These are phyloP conservation scores for Loriculus beryllinus DNA, from an alignment of 2,797 vertebrate species.

Conservation along the genomic window DNA sequence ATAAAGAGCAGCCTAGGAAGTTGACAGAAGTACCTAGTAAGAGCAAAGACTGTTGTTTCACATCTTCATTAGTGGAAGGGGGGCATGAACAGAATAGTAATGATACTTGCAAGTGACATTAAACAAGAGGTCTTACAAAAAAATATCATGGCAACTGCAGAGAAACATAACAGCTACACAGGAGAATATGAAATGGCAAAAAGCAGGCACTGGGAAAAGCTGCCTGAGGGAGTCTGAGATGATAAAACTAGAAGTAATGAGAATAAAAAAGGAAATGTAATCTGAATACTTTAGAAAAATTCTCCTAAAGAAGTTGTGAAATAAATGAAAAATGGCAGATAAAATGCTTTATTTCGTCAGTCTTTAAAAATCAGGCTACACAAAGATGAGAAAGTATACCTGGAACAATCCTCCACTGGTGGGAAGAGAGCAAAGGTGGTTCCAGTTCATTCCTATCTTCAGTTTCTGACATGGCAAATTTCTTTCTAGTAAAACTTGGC, in stretches of 20 bases:
- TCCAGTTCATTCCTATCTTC: background rate
- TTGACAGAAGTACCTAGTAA: background rate
- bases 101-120: conserved; percentile 24
- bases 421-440: background rate
- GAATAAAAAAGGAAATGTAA: background rate
- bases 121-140: conserved; percentile 5
- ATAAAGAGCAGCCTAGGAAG: background rate
- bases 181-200: background rate
- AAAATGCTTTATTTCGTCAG: background rate
- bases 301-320: background rate
- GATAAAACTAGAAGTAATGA: background rate
- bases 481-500: background rate
- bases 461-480: background rate
- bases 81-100: conserved; percentile 33
- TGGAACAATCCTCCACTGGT: background rate
- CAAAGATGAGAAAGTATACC: background rate
- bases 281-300: background rate
- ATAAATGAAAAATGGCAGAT: background rate
- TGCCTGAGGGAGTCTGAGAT: background rate
- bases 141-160: background rate
- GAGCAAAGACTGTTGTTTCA: background rate
- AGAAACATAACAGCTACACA: background rate
- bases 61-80: conserved; percentile 21
- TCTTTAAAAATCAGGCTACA: background rate
- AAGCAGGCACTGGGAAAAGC: background rate